These are phyloP conservation scores for Glandiceps talaboti DNA, from an alignment of 53 echinoderm and acorn worm species.

Conservation along the genomic window DNA sequence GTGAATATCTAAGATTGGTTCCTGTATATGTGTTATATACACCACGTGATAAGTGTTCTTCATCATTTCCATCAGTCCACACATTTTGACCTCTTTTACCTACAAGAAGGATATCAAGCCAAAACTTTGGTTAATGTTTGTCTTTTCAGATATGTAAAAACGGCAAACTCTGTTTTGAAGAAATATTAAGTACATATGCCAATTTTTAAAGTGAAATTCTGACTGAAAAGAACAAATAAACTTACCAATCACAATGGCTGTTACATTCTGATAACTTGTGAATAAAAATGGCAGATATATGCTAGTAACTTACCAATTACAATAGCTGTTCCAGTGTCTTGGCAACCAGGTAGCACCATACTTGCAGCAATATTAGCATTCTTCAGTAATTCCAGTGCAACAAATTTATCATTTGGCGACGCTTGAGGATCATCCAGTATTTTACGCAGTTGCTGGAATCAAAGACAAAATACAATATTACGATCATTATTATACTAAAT, in stretches of 20 bases:
- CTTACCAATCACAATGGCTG: slow-evolving; percentile 36
- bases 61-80: slow-evolving; percentile 94
- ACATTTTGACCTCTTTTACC: slow-evolving; percentile 98
- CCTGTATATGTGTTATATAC: slow-evolving; percentile 82
- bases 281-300: neutral
- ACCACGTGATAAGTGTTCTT: slow-evolving; percentile 89
- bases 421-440: slow-evolving; percentile 90
- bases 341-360: slow-evolving; percentile 95
- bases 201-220: too few relatives aligned
- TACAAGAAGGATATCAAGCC: too few relatives aligned
- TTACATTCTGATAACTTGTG: slow-evolving; percentile 40
- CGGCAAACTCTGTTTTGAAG: too few relatives aligned
- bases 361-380: slow-evolving; percentile 93
- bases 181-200: too few relatives aligned
- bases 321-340: slow-evolving; percentile 96
- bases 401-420: slow-evolving; percentile 88
- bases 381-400: slow-evolving; percentile 87
- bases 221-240: too few relatives aligned
- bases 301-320: slow-evolving; percentile 48
- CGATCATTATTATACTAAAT: too few relatives aligned
- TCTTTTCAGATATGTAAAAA: too few relatives aligned
- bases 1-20: slow-evolving; percentile 91
- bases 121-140: too few relatives aligned
- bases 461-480: too few relatives aligned
- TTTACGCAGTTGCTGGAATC: slow-evolving; percentile 87